phyloP scores from a whole-genome alignment of 2,113 vertebrate genomes.

The Chrysochloris asiatica region DNA sequence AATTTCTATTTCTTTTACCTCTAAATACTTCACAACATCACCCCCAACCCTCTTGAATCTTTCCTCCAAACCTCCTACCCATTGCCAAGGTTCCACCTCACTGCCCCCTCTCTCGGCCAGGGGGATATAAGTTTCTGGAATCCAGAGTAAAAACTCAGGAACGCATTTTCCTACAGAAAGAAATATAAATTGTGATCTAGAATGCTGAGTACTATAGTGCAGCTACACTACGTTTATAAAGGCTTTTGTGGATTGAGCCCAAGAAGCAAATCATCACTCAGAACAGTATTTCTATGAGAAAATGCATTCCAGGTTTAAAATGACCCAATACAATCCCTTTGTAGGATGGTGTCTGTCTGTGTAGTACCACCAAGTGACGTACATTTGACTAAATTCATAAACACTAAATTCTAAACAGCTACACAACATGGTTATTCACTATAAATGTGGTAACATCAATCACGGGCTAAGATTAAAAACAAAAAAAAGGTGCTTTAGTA shows the following conservation, averaged over 20 bases:
- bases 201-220: conserved; percentile 73
- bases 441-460: not conserved
- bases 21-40: conserved; percentile 33
- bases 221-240: conserved; percentile 69
- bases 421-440: not conserved
- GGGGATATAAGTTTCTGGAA: conserved; percentile 80
- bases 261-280: conserved; percentile 56
- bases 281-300: conserved; percentile 78
- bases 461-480: conserved; percentile 45
- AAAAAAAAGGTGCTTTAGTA: conserved; percentile 49
- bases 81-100: conserved; percentile 79
- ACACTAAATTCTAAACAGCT: conserved; percentile 2
- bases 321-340: conserved; percentile 41
- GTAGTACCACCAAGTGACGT: conserved; percentile 54
- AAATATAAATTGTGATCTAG: conserved; percentile 82
- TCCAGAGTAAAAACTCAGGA: conserved; percentile 82
- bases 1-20: conserved; percentile 33
- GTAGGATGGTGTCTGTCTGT: conserved; percentile 65
- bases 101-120: conserved; percentile 77
- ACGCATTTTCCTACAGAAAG: conserved; percentile 82
- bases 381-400: conserved; percentile 11
- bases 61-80: conserved; percentile 75
- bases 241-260: conserved; percentile 74
- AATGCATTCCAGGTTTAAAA: conserved; percentile 79
- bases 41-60: conserved; percentile 71